Percentiles rank a stretch among this genome's conserved stretches.
phyloP scores from a whole-genome alignment of 2,888 invertebrate genomes.

The Ennomos erosarius region DNA sequence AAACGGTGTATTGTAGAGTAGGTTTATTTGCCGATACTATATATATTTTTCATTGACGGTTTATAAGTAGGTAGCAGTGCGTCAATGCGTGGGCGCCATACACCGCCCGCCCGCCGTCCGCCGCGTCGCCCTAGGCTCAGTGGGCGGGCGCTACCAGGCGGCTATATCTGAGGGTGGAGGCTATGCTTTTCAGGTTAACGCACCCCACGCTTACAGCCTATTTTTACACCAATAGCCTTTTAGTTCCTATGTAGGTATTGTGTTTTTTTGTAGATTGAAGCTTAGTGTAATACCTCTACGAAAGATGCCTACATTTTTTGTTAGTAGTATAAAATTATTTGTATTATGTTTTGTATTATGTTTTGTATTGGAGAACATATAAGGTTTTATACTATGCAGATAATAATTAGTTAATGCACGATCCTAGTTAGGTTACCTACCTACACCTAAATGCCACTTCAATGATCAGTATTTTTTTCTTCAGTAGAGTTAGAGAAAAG shows the following conservation, averaged over 20 bases:
- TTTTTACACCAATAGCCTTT: constrained; percentile 7
- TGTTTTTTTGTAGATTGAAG: too few relatives aligned
- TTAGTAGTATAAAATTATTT: too few relatives aligned
- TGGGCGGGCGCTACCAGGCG: constrained; percentile 39
- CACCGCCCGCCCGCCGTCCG: constrained; percentile 25
- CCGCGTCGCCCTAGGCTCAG: constrained; percentile 24
- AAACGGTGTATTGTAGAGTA: background rate
- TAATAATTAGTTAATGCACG: too few relatives aligned
- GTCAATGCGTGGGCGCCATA: constrained; percentile 47
- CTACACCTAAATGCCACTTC: too few relatives aligned
- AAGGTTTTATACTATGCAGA: too few relatives aligned
- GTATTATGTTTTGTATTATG: too few relatives aligned
- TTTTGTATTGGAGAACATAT: too few relatives aligned
- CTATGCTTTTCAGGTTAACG: constrained; percentile 19
- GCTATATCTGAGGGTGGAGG: constrained; percentile 33
- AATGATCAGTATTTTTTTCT: too few relatives aligned
- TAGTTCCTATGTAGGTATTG: background rate
- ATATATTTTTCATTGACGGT: constrained; percentile 18
- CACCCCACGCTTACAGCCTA: constrained; percentile 16
- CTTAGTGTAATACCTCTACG: too few relatives aligned
- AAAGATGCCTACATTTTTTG: too few relatives aligned
- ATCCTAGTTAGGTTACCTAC: too few relatives aligned
- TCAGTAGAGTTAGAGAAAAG: too few relatives aligned
- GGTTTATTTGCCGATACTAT: background rate
- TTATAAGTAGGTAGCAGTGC: constrained; percentile 32